A percentile compares a stretch with the other conserved stretches of the same genome.
Evolutionary conservation across 2,113 vertebrate species (phyloP).

Genomic region (Corvus cornix): DNA sequence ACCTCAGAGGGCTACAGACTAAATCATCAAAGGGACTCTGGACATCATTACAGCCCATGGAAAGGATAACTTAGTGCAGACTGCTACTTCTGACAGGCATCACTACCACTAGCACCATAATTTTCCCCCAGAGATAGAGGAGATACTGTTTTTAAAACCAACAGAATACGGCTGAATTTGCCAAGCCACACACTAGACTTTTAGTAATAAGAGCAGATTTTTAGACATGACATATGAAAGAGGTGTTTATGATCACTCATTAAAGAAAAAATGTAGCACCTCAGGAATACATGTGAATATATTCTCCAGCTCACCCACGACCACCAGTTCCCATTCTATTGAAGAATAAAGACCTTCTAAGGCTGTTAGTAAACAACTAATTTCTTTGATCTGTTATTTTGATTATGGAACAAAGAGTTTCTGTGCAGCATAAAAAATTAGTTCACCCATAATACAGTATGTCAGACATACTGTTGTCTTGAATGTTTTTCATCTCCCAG

Average conservation of each 20-base stretch:
- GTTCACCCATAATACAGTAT: not conserved
- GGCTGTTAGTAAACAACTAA: not conserved
- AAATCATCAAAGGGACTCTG: not conserved
- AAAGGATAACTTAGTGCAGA: not conserved
- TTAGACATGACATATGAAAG: conserved; percentile 12
- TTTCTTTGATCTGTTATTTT: conserved; percentile 53
- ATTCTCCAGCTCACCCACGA: conserved; percentile 3
- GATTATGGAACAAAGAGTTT: conserved; percentile 35
- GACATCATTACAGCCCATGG: not conserved
- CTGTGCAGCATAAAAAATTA: conserved; percentile 2
- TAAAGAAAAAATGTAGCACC: conserved; percentile 41
- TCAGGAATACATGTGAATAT: conserved; percentile 13
- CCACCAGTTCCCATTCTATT: not conserved
- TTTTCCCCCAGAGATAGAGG: not conserved
- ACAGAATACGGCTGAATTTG: not conserved
- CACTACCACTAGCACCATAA: not conserved
- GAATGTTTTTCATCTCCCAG: not conserved
- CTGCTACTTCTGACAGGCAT: not conserved
- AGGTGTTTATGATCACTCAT: not conserved
- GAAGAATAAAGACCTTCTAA: conserved; percentile 21
- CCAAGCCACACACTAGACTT: not conserved
- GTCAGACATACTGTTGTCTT: not conserved
- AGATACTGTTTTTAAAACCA: not conserved
- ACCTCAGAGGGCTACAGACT: not conserved
- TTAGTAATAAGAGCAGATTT: not conserved